Evolutionary conservation across 2,888 invertebrate genomes (phyloP), one percentile per base, ranked within the genome.

Genomic region (Cepaea hortensis): DNA sequence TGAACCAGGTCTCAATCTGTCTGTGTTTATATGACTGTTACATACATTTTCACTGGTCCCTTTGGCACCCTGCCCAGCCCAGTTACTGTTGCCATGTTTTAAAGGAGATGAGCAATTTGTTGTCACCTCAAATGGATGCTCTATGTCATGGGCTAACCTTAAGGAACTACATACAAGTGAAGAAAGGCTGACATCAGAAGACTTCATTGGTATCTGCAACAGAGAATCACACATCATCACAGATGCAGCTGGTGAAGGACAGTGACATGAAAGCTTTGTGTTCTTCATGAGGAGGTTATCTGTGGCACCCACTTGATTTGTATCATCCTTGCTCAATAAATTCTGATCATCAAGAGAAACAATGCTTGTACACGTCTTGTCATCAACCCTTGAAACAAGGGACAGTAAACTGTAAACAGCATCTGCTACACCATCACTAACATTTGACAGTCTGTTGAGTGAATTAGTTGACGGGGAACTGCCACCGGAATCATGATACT

Each of bases 91-190:
- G 79, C 79, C 11, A 62, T 35, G 62, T 18, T 79, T 82, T 9
- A 73, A 18, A 15, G 50, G 82, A 73, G 23, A 18, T 2, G 20
- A 11, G 11, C 72, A 70, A 61, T 20, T 81, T 48, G 50, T 62
- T 20, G 46, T 7, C 48, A 2, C 48, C 7, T 46, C 82, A 73
- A 15, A 61, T n/a, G 70, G 23, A 15, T 20, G 55, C 50, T 82
- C 82, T 23, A 82, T 70, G 35, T 73, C 23, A 35, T 72, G 18
- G 9, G 82, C 72, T 46, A 82, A 72, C 61, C 55, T 82, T 7
- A 73, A 73, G 15, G 73, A 65, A 23, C 61, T 35, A 7, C 72
- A 72, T 15, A 82, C 15, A 61, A 48, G 55, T 6, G 50, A 48
- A 3, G 82, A 9, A n/a, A 82, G 82, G 9, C 61, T 55, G 11